Conservation (phyloP, 2,888 invertebrate genomes). For the Amphipoea oculea region DNA sequence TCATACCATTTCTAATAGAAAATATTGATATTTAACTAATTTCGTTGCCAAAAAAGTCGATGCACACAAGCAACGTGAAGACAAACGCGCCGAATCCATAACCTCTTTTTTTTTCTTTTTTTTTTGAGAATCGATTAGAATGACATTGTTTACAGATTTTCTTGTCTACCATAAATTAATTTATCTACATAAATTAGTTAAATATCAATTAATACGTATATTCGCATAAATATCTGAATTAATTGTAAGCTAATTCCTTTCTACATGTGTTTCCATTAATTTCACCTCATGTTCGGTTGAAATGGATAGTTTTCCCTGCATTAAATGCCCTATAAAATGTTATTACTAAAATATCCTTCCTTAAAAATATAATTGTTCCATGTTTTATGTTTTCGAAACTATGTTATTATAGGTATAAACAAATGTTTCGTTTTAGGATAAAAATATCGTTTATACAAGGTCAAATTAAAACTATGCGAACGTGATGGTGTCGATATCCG, state of each 20-base stretch:
- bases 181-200: constrained; percentile 26
- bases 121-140: background rate
- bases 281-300: background rate
- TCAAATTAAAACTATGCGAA: too few relatives aligned
- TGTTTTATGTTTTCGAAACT: background rate
- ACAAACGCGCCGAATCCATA: background rate
- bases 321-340: constrained; percentile 13
- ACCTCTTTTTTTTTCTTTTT: background rate
- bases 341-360: constrained; percentile 5
- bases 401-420: background rate
- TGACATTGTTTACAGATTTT: background rate
- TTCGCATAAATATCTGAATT: constrained; percentile 46
- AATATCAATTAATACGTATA: constrained; percentile 46
- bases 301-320: constrained; percentile 16
- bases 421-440: constrained; percentile 24
- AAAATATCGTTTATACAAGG: background rate
- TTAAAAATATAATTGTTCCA: constrained; percentile 23
- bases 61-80: background rate
- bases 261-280: background rate
- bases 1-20: constrained; percentile 46
- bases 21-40: constrained; percentile 37
- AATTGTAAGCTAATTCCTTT: constrained; percentile 42
- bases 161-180: too few relatives aligned
- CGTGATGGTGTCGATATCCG: background rate
- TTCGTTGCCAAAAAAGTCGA: background rate